Evolutionary conservation across 2,888 invertebrate genomes (phyloP).

Genomic region (Erebia palarica): DNA sequence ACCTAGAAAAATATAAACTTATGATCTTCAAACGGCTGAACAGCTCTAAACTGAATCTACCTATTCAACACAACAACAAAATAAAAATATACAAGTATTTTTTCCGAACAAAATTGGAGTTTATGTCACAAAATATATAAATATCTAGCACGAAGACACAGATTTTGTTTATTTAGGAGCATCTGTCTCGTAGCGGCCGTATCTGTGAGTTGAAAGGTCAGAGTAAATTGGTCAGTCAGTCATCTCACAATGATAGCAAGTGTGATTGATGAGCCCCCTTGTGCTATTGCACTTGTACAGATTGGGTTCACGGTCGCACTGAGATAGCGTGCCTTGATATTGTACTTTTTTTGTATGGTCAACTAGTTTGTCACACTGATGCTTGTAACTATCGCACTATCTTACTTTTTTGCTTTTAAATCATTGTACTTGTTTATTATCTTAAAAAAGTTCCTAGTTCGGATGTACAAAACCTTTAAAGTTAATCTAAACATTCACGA

Average conservation of each 20-base stretch:
- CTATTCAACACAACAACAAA: too few species aligned
- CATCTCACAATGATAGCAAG: conserved; percentile 63
- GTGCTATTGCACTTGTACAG: conserved; percentile 75
- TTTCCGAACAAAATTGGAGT: not conserved
- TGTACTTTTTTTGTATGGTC: conserved; percentile 1
- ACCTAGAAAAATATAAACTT: too few species aligned
- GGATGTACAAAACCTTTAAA: too few species aligned
- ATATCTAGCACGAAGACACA: not conserved
- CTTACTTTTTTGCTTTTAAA: too few species aligned
- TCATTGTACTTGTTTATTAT: too few species aligned
- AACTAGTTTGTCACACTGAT: conserved; percentile 3
- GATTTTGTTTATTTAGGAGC: conserved; percentile 19
- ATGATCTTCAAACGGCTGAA: too few species aligned
- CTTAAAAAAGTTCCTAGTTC: too few species aligned
- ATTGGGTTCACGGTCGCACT: conserved; percentile 73
- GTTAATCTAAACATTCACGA: too few species aligned
- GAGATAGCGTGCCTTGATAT: conserved; percentile 27
- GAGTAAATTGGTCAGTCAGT: conserved; percentile 59
- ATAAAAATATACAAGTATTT: not conserved
- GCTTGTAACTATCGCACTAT: not conserved
- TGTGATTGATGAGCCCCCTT: conserved; percentile 73
- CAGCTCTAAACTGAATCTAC: too few species aligned
- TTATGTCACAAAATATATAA: not conserved
- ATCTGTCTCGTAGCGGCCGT: conserved; percentile 40
- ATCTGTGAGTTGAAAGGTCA: conserved; percentile 53